A percentile compares a stretch with the other conserved stretches of the same genome.
phyloP scores from a whole-genome alignment of 2,113 vertebrate genomes.

The Psittacula cyanocephala region DNA sequence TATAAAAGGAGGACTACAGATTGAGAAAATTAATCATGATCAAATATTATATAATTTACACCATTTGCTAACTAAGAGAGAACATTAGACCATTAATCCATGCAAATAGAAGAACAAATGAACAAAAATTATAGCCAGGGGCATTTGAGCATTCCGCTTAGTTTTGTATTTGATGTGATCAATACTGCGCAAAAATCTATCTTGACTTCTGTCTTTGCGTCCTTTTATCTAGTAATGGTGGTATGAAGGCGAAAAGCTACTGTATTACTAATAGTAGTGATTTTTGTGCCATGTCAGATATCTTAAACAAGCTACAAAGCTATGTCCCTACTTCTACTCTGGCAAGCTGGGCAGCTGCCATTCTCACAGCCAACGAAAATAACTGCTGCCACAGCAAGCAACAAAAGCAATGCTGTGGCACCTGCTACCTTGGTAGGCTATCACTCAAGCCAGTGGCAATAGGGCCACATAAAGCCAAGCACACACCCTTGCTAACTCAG shows the following conservation, averaged over 20 bases:
- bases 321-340: not conserved
- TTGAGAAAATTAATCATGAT: conserved; percentile 57
- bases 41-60: conserved; percentile 49
- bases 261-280: not conserved
- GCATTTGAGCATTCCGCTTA: not conserved
- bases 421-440: conserved; percentile 33
- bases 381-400: not conserved
- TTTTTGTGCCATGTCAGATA: not conserved
- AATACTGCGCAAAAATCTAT: not conserved
- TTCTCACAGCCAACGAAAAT: not conserved
- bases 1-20: conserved; percentile 46
- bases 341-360: conserved; percentile 50
- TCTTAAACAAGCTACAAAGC: not conserved
- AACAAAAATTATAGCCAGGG: not conserved
- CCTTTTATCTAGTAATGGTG: not conserved
- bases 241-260: not conserved
- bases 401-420: not conserved
- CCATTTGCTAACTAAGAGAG: conserved; percentile 17
- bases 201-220: not conserved
- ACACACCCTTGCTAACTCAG: not conserved
- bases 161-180: not conserved
- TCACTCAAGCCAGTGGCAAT: not conserved
- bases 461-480: not conserved
- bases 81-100: conserved; percentile 25
- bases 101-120: conserved; percentile 15